These are phyloP conservation scores for Venustoraphidia nigricollis DNA, from an alignment of 2,888 invertebrate species.

Conservation along the genomic window DNA sequence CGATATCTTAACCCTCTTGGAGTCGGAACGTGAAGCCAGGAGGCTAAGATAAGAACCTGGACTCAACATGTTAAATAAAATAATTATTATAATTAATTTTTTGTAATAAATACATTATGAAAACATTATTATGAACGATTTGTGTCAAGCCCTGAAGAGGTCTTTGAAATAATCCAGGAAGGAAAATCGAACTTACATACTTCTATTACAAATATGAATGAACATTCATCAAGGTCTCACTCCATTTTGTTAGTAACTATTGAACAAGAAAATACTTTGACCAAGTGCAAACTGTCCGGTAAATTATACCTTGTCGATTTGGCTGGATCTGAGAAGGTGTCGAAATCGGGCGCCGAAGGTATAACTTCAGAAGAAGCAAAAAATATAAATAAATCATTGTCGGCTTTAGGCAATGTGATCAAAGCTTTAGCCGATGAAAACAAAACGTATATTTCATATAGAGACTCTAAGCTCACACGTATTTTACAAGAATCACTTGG, in stretches of 20 bases:
- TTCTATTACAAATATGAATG: slow-evolving; percentile 99
- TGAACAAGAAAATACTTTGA: slow-evolving; percentile 97
- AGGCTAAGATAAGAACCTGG: no score
- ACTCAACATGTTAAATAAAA: no score
- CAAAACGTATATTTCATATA: slow-evolving; percentile 98
- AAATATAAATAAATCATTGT: slow-evolving; percentile 99
- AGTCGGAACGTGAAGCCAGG: no score
- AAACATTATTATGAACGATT: no score
- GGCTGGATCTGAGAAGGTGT: slow-evolving; percentile 98
- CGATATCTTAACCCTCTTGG: no score
- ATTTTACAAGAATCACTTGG: slow-evolving; percentile 99
- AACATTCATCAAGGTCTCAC: slow-evolving; percentile 98
- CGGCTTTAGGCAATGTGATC: slow-evolving; percentile 98
- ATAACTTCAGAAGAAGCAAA: slow-evolving; percentile 98
- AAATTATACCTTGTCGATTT: slow-evolving; percentile 98
- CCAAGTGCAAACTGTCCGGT: slow-evolving; percentile 96
- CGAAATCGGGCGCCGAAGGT: slow-evolving; percentile 99
- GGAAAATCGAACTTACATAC: slow-evolving; percentile 99
- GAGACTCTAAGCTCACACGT: slow-evolving; percentile 96
- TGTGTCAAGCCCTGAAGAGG: slow-evolving; percentile 98
- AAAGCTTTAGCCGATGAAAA: slow-evolving; percentile 97
- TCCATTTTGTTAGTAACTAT: slow-evolving; percentile 99
- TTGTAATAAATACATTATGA: no score
- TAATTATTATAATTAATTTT: no score
- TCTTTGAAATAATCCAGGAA: slow-evolving; percentile 98